Evolutionary conservation across 1,140 invertebrate species (phyloP).

Genomic region (Ceratina calcarata): DNA sequence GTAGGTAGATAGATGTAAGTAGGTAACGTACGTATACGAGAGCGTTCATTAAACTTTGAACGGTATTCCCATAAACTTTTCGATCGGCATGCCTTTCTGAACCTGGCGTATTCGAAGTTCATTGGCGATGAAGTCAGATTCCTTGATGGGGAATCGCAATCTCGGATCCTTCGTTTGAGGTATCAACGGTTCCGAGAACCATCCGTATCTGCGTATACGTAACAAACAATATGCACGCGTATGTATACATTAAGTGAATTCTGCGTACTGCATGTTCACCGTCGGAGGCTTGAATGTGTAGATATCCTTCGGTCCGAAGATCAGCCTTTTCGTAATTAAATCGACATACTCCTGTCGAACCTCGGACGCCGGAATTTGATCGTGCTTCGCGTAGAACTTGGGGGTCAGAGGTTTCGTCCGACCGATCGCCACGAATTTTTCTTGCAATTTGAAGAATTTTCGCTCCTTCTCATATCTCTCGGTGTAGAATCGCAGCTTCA

Average conservation of each 20-base stretch:
- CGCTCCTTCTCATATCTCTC: slow-evolving; percentile 71
- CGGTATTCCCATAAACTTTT: slow-evolving; percentile 68
- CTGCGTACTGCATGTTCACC: slow-evolving; percentile 72
- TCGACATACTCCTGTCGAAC: slow-evolving; percentile 65
- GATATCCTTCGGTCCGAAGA: slow-evolving; percentile 61
- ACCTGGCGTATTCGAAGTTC: slow-evolving; percentile 66
- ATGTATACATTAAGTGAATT: not conserved
- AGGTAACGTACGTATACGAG: too few species aligned
- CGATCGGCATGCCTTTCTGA: slow-evolving; percentile 54
- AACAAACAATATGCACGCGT: not conserved
- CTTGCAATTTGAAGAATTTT: slow-evolving; percentile 52
- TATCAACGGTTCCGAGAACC: slow-evolving; percentile 65
- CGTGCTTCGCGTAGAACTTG: slow-evolving; percentile 75
- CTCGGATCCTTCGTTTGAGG: slow-evolving; percentile 63
- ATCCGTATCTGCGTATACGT: slow-evolving; percentile 71
- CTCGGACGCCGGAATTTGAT: slow-evolving; percentile 49
- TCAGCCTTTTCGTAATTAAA: slow-evolving; percentile 60
- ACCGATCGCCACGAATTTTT: slow-evolving; percentile 61
- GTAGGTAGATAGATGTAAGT: too few species aligned
- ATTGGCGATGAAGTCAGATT: slow-evolving; percentile 67
- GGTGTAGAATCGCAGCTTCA: slow-evolving; percentile 64
- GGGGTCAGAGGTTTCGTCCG: slow-evolving; percentile 63
- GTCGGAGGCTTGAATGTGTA: slow-evolving; percentile 69
- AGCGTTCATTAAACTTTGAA: slow-evolving; percentile 56
- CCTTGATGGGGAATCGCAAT: slow-evolving; percentile 66